Percentiles rank a stretch among this genome's conserved stretches.
Conservation (phyloP, 2,888 invertebrate genomes). For the Neoaliturus tenellus region DNA sequence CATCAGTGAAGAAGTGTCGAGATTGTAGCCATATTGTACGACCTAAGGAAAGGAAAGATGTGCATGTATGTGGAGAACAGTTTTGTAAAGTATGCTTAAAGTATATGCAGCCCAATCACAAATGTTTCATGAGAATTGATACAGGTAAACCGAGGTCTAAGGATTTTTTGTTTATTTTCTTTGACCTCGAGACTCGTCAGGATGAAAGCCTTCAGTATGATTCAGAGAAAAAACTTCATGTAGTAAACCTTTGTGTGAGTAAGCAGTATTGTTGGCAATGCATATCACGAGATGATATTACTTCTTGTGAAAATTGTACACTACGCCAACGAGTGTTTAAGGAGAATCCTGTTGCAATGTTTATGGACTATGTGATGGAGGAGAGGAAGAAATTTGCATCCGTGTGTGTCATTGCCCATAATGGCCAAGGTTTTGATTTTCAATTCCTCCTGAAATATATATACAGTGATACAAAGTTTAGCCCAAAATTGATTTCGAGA, state of each 20-base stretch:
- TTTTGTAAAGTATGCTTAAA: conserved; percentile 58
- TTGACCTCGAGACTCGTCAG: conserved; percentile 63
- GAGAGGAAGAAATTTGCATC: not conserved
- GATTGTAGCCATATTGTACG: conserved; percentile 41
- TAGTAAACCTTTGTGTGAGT: conserved; percentile 22
- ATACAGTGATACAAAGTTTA: not conserved
- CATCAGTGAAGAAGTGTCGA: conserved; percentile 36
- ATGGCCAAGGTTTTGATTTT: conserved; percentile 10
- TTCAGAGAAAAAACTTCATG: not conserved
- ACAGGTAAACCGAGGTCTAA: conserved; percentile 32
- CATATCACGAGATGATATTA: not conserved
- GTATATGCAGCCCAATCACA: conserved; percentile 14
- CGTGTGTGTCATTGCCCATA: conserved; percentile 21
- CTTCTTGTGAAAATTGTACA: not conserved
- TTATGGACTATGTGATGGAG: conserved; percentile 8
- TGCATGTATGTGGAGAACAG: conserved; percentile 55
- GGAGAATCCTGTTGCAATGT: not conserved
- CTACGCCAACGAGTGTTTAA: conserved; percentile 31
- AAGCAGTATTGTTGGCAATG: conserved; percentile 17
- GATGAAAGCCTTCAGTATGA: conserved; percentile 47
- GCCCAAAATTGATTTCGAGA: conserved; percentile 11
- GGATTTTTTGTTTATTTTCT: conserved; percentile 62
- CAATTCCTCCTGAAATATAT: conserved; percentile 39
- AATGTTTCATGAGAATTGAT: conserved; percentile 54
- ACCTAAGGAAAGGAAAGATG: not conserved